Evolutionary conservation across 2,888 invertebrate genomes (phyloP), one percentile per base, ranked within the genome.

Genomic region (Salticus scenicus): DNA sequence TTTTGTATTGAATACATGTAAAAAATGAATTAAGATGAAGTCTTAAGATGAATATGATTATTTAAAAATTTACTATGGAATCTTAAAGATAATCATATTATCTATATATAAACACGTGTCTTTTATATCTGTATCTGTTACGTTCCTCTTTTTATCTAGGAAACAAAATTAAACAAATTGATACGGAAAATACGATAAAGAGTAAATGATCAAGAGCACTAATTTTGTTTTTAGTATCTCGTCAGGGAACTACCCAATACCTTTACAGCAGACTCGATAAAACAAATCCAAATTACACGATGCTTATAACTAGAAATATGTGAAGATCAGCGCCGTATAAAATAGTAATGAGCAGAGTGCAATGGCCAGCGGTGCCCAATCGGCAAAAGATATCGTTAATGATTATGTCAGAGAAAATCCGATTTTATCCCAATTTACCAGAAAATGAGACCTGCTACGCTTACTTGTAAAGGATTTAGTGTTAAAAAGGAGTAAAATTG

Each of bases 221-320:
- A 57, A 24, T 17, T 7, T 2, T 17, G 42, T 47, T 14, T 47
- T 47, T 47, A 47, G 7, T 47, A 47, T 47, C 17, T 7, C 42
- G 17, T 24, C 24, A 57, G 17, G 5, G 24, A 57, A 57, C 57
- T 7, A 24, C 1, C 57, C 17, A 24, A 24, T 57, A 57, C 17
- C 17, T 57, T 57, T 12, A 5, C 2, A 4, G 20, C 20, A 10
- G 2, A 20, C 75, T 42, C 33, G 74, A 82, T 82, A 63, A 51
- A 57, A 67, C 20, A 37, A 7, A 30, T 33, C 57, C 69, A 81
- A 80, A 81, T 81, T 73, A 81, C 74, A 74, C 69, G 41, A 20
- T 51, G 69, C 81, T 73, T 74, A 41, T 37, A 41, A 37, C 24
- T 69, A 24, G 27, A 69, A 37, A 41, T 69, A 69, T 81, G 67